Evolutionary conservation across 2,113 vertebrate genomes (phyloP), one percentile per base, ranked within the genome.

Genomic region (Dascyllus trimaculatus): DNA sequence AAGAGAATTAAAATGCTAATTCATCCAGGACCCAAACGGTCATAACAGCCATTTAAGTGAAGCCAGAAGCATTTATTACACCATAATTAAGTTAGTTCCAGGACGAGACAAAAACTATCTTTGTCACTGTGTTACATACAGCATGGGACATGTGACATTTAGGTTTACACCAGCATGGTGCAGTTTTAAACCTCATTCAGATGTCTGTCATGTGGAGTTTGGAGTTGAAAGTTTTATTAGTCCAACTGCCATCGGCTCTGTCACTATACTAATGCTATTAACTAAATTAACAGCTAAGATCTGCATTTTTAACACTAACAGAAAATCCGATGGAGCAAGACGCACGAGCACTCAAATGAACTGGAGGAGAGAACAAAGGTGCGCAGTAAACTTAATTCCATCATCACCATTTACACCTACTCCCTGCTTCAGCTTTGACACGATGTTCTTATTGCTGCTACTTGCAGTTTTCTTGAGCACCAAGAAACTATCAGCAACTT

Each of bases 1-100:
- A 26, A 69, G 76, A 75, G 68, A 88, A 84, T 85, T 69, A 76
- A 89, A 86, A 85, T 40, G 63, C 84, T 75, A 78, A 89, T 82
- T 87, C 76, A 90, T 57, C 61, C 56, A n/a, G 65, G 77, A 76
- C 65, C 57, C 18, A 59, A 54, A 68, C 10, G 48, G 21, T 72
- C 5, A 29, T 29, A 29, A 29, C 29, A 29, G 29, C 68, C 67
- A 66, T 78, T 88, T 75, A 26, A 59, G 48, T 21, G n/a, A 2
- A 60, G 73, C 72, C 65, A 63, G 60, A 68, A 78, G 63, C 63
- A 32, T 87, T 76, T 83, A 75, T 84, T 62, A 67, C 85, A 73
- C 51, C 29, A 68, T 85, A 73, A 90, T 90, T 81, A 57, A 54
- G 66, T 87, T 81, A 38, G 61, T 75, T 84, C 61, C 68, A 63